Evolutionary conservation across 2,888 invertebrate species (phyloP).

Genomic region (Caprella mutica): DNA sequence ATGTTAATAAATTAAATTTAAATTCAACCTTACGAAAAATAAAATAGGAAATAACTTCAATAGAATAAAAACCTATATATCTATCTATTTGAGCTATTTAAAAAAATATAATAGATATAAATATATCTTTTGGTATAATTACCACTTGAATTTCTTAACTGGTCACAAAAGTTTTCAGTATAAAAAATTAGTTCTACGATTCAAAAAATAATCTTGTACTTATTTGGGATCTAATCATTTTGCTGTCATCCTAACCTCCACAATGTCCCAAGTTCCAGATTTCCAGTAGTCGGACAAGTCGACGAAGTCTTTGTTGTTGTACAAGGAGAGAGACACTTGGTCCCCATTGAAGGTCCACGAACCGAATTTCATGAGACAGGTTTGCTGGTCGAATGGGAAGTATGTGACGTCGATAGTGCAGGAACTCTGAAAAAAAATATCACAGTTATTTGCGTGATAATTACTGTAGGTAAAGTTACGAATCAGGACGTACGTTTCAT

Average conservation of each 20-base stretch:
- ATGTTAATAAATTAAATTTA: too few relatives aligned
- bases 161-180: background rate
- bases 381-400: slow-evolving; percentile 99
- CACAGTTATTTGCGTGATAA: too few relatives aligned
- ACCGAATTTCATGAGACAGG: slow-evolving; percentile 98
- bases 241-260: slow-evolving; percentile 53
- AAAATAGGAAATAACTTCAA: too few relatives aligned
- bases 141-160: background rate
- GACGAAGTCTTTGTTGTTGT: slow-evolving; percentile 90
- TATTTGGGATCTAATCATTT: too few relatives aligned
- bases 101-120: too few relatives aligned
- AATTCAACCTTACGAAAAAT: too few relatives aligned
- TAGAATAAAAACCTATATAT: too few relatives aligned
- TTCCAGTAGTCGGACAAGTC: slow-evolving; percentile 96
- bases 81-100: too few relatives aligned
- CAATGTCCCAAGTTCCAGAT: slow-evolving; percentile 97
- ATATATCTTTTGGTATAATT: too few relatives aligned
- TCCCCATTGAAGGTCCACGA: slow-evolving; percentile 97
- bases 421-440: too few relatives aligned
- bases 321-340: slow-evolving; percentile 85
- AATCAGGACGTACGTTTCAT: too few relatives aligned
- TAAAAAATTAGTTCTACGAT: background rate
- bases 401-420: slow-evolving; percentile 99
- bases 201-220: background rate
- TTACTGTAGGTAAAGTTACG: too few relatives aligned